Conservation (phyloP, 1,140 invertebrate species). For the Sitobion miscanthi region DNA sequence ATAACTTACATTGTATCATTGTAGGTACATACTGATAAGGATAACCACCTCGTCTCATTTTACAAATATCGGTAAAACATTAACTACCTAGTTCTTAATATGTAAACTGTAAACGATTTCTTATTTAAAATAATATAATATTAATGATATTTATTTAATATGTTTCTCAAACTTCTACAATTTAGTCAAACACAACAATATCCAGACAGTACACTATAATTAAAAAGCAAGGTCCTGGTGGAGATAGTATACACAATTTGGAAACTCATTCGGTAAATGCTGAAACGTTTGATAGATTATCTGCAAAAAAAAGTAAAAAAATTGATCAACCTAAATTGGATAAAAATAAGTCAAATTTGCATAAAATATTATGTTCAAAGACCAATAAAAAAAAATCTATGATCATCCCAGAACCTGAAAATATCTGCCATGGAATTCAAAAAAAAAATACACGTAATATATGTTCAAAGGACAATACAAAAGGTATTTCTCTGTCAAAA, state of each 20-base stretch:
- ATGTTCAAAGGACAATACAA: not conserved
- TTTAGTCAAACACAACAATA: not conserved
- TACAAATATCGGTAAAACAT: not conserved
- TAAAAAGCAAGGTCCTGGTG: constrained; percentile 7
- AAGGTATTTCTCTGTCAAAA: not conserved
- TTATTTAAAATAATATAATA: not conserved
- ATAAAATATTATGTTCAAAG: not conserved
- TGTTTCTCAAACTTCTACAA: not conserved
- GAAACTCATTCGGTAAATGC: not conserved
- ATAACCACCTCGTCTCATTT: not conserved
- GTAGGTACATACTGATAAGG: not conserved
- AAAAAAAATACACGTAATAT: not conserved
- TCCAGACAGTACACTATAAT: not conserved
- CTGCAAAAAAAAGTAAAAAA: not conserved
- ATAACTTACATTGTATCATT: not conserved
- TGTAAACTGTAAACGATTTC: not conserved
- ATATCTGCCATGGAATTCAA: not conserved
- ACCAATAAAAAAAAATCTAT: too few relatives aligned
- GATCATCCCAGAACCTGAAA: not conserved
- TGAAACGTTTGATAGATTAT: not conserved
- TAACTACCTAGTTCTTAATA: not conserved
- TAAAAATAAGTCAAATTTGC: not conserved
- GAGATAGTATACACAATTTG: not conserved
- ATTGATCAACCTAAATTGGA: not conserved
- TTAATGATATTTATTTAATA: not conserved